Base-by-base conservation (phyloP, 2,888 invertebrate genomes). In the Sarcophaga variegata region DNA sequence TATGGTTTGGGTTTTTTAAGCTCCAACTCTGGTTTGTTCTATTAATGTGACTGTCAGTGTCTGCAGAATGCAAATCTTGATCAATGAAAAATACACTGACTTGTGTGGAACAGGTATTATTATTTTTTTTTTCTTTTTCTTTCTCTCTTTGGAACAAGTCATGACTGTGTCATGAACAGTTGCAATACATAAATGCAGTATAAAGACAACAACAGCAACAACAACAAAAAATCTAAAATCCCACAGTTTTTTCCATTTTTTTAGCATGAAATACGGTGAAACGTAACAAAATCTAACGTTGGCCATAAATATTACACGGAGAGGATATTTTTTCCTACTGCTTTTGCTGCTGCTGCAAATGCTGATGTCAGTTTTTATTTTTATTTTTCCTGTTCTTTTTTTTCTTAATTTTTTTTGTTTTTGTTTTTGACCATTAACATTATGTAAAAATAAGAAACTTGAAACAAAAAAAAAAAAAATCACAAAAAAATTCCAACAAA, bases 31-130 rank as follows among this genome's bases (percentile, higher is more conserved):
- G 54, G 54, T 54, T 72, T 62, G 10, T 84, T 75, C 69, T 81
- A 66, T 22, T 75, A 69, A 71, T 70, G 62, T 66, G 8, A 66
- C 62, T 71, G 17, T 14, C 54, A 54, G 78, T 80, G 37, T 37
- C 37, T 37, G 37, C 66, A 84, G 75, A 84, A 84, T 85, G 84
- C 76, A 85, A 85, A 85, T 85, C 84, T 85, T 76, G 70, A 77
- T 81, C 72, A 83, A 80, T 81, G 77, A 83, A 83, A 69, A 62
- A 78, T 27, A 72, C 72, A 54, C 54, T 54, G 54, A 54, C 54
- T 37, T 37, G 37, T 37, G 10, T 54, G 54, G 17, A 54, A 54
- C 54, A 54, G 54, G 54, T 54, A 54, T 54, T 49, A 3, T 12
- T n/a, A n/a, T n/a, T n/a, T 49, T 49, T 14, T 49, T 49, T 14